Base-by-base conservation (phyloP, 2,888 invertebrate species). In the Tachina lurida region DNA sequence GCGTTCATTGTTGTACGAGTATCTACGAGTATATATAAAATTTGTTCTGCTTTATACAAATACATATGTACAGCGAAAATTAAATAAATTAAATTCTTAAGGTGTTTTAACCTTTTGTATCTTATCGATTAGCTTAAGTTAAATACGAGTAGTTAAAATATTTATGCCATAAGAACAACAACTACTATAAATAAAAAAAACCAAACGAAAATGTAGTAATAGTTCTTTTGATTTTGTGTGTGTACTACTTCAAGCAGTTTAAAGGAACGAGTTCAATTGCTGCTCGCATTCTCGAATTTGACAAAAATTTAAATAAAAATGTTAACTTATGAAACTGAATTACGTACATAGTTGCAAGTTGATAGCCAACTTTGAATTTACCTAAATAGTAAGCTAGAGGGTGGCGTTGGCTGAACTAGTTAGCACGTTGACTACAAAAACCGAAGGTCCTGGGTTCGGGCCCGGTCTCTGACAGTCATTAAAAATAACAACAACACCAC, bases 71-170 rank as follows among this genome's bases (percentile, higher is more conserved):
- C 10, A 10, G 15, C n/a, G 17, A 13, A 60, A 41, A 12, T 17
- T 10, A 9, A 43, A 43, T 52, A 17, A 49, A 58, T 54, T 54
- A 22, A 41, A 74, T 73, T 84, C 54, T 67, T 56, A 62, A 84
- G 77, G 77, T 84, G 60, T 81, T 78, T 86, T 83, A 86, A 86
- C 86, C 83, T 86, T 79, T 86, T 76, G 76, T 52, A 67, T 56
- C 79, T 79, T 83, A 86, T 86, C 86, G 86, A 86, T 86, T 86
- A 86, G 82, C 85, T 82, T 67, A 75, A 86, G 76, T 79, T 86
- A 76, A 86, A 85, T 71, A 7, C 31, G 31, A 7, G 31, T 7
- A 71, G 49, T 79, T 86, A 60, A 86, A 83, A 80, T 80, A 83
- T 80, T 79, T 73, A 86, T 86, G 83, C 13, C 70, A 54, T 73